These are phyloP conservation scores for Prunella himalayana DNA, from an alignment of 2,113 vertebrate genomes.

Conservation along the genomic window DNA sequence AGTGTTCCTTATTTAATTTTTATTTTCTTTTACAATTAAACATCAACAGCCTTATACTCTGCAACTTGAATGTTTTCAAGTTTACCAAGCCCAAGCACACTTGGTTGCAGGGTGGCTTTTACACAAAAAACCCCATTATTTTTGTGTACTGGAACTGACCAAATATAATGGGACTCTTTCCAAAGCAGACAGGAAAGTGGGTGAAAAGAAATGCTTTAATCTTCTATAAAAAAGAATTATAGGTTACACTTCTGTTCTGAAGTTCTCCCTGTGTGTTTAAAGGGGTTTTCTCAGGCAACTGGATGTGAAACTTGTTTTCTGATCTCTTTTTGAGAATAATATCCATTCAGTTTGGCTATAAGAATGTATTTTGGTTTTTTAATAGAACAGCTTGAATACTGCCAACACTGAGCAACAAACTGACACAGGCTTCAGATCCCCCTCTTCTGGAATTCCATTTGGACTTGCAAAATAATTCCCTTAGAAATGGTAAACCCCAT, in stretches of 20 bases:
- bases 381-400: neutral
- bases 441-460: neutral
- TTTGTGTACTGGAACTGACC: neutral
- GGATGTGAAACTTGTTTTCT: neutral
- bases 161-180: neutral
- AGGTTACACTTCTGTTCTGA: neutral
- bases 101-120: neutral
- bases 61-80: neutral
- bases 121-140: neutral
- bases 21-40: neutral
- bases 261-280: neutral
- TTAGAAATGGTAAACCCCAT: neutral
- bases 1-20: neutral
- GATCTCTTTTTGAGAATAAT: neutral
- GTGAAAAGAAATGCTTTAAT: neutral
- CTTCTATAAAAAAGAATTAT: neutral
- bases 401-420: neutral
- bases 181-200: neutral
- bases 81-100: neutral
- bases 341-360: neutral
- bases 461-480: conserved; percentile 12
- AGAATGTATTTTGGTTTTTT: neutral
- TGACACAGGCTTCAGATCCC: neutral
- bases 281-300: neutral
- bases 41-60: neutral